phyloP scores from a whole-genome alignment of 1,140 invertebrate species.

The Heliothis virescens region DNA sequence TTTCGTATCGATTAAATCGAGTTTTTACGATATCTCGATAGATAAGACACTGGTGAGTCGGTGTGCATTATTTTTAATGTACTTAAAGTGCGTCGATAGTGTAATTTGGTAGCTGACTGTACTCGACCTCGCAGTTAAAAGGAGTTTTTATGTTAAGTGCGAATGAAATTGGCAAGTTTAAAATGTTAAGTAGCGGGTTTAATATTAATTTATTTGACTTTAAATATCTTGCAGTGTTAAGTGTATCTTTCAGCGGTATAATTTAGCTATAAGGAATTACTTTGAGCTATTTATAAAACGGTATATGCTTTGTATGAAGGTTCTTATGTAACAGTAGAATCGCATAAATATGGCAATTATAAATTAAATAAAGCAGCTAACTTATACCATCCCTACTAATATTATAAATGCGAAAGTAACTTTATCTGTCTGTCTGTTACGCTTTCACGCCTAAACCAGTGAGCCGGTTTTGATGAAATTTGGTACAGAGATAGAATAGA shows the following conservation, averaged over 20 bases:
- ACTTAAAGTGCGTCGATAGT: slow-evolving; percentile 34
- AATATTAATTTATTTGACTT: slow-evolving; percentile 24
- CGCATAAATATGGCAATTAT: too few species aligned
- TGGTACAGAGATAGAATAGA: too few species aligned
- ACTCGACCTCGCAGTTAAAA: slow-evolving; percentile 37
- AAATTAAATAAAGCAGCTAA: too few species aligned
- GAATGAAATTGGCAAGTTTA: slow-evolving; percentile 12
- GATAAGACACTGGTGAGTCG: slow-evolving; percentile 37
- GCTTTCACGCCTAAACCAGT: too few species aligned
- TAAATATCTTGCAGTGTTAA: slow-evolving; percentile 9
- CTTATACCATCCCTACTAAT: too few species aligned
- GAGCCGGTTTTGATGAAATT: too few species aligned
- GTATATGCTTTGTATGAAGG: too few species aligned
- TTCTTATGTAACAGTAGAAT: too few species aligned
- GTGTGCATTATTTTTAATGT: slow-evolving; percentile 40
- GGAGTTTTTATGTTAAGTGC: slow-evolving; percentile 38
- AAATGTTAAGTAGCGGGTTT: slow-evolving; percentile 31
- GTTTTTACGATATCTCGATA: slow-evolving; percentile 54
- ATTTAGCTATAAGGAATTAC: neutral
- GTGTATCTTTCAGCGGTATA: neutral
- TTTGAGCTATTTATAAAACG: neutral
- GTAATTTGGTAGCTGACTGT: slow-evolving; percentile 48
- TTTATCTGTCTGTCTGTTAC: too few species aligned
- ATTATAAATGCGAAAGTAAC: too few species aligned
- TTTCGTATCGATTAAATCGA: slow-evolving; percentile 55